Conservation (phyloP, 2,113 vertebrate genomes). For the Periophthalmodon schlosseri region DNA sequence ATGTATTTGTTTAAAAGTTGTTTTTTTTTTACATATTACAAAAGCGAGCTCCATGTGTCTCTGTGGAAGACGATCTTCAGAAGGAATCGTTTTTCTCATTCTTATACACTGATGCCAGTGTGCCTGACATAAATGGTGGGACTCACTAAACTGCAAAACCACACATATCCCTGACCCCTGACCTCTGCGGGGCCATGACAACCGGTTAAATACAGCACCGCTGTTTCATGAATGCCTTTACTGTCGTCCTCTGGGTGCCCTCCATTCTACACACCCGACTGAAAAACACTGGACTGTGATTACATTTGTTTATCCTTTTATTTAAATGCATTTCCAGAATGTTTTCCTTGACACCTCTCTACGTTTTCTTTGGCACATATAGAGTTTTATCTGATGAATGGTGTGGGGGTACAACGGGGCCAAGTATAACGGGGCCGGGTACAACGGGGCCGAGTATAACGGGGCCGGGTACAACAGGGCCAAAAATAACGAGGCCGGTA, state of each 20-base stretch:
- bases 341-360: conserved; percentile 54
- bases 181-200: conserved; percentile 35
- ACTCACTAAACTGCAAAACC: conserved; percentile 37
- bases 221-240: conserved; percentile 31
- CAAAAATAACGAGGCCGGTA: too few species aligned
- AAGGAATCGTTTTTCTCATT: background rate
- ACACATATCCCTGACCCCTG: conserved; percentile 35
- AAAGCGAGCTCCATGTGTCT: too few species aligned
- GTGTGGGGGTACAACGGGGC: conserved; percentile 42
- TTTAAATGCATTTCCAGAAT: conserved; percentile 39
- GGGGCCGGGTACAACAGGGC: conserved; percentile 24
- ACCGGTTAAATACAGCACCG: conserved; percentile 26
- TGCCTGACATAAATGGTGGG: conserved; percentile 28
- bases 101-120: background rate
- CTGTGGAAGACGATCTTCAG: too few species aligned
- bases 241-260: conserved; percentile 18
- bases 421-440: conserved; percentile 9
- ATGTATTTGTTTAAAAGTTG: too few species aligned
- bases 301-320: conserved; percentile 28
- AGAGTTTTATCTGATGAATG: conserved; percentile 49
- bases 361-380: conserved; percentile 47
- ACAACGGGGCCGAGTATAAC: conserved; percentile 31
- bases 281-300: conserved; percentile 20
- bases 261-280: conserved; percentile 28
- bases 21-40: too few species aligned